phyloP scores from a whole-genome alignment of 1,140 invertebrate genomes.

The Probaryconus sp. region DNA sequence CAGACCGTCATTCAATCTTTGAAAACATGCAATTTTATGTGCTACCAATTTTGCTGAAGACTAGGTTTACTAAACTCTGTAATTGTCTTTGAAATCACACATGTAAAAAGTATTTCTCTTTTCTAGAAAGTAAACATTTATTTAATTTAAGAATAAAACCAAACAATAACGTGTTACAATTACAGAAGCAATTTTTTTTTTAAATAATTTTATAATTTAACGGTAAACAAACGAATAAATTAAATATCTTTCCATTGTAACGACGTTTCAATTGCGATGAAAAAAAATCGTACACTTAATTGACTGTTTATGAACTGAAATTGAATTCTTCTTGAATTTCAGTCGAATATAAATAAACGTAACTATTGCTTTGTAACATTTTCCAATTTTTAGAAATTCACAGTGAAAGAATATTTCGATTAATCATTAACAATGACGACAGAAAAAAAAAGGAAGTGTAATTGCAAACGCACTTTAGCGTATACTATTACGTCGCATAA shows the following conservation, averaged over 20 bases:
- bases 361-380: no score
- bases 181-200: conserved; percentile 29
- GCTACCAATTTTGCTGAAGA: conserved; percentile 10
- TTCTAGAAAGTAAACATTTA: no score
- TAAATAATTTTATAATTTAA: conserved; percentile 8
- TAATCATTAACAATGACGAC: no score
- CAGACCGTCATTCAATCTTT: conserved; percentile 48
- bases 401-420: no score
- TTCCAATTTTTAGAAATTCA: conserved; percentile 15
- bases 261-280: conserved; percentile 13
- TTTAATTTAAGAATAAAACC: no score
- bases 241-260: conserved; percentile 3
- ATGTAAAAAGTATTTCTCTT: no score
- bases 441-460: no score
- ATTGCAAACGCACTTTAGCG: no score
- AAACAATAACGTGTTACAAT: conserved; percentile 22
- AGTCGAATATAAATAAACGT: no score
- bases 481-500: no score
- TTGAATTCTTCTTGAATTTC: conserved; percentile 6
- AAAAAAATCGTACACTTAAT: conserved; percentile 24
- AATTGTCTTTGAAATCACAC: no score
- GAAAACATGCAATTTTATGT: conserved; percentile 29
- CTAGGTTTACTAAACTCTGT: no score
- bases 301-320: conserved; percentile 16
- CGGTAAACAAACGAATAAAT: conserved; percentile 16